Base-by-base conservation (phyloP, 2,797 vertebrate genomes). In the Sciaenops ocellatus region DNA sequence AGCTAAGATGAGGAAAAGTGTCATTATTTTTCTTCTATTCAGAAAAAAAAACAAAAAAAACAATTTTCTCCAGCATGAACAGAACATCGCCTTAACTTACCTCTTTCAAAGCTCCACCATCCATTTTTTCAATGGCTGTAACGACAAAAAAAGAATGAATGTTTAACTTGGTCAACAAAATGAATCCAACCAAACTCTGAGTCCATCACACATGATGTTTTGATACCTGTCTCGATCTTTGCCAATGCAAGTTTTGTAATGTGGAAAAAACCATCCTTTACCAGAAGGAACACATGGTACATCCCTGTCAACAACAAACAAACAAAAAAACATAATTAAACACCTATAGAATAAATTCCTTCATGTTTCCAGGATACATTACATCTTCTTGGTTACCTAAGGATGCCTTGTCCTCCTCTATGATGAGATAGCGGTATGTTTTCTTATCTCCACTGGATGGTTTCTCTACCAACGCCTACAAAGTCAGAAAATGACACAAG, bases 241-340 rank as follows among this genome's bases (percentile, higher is more conserved):
- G 88, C 91, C 93, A 99, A 92, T 28, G 96, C 95, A 46, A 99
- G 95, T 76, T 96, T 95, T 88, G 95, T 93, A 85, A 99, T 92
- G 82, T 95, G 97, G 90, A 97, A 97, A 83, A 98, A 97, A 1
- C 98, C 98, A 84, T 88, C 93, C 48, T 91, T 93, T 11, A 96
- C 93, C 54, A 98, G 94, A 57, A 99, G 85, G 70, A 98, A 96
- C 80, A 97, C 90, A 59, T 97, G 96, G 87, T 95, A 97, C 61
- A 93, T 89, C 60, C 97, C 98, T 99, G 89, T 12, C 3, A 48
- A 62, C 42, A 44, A 38, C 34, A 38, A 38, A 82, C 24, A 75
- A 77, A 34, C 68, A 86, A 72, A 20, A 76, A 76, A 68, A 73
- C 22, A 22, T 77, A 67, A 50, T n/a, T 34, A 3, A n/a, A 26